These are phyloP conservation scores for Caenorhabditis zanzibari DNA, from an alignment of 2,888 invertebrate genomes.

Conservation along the genomic window DNA sequence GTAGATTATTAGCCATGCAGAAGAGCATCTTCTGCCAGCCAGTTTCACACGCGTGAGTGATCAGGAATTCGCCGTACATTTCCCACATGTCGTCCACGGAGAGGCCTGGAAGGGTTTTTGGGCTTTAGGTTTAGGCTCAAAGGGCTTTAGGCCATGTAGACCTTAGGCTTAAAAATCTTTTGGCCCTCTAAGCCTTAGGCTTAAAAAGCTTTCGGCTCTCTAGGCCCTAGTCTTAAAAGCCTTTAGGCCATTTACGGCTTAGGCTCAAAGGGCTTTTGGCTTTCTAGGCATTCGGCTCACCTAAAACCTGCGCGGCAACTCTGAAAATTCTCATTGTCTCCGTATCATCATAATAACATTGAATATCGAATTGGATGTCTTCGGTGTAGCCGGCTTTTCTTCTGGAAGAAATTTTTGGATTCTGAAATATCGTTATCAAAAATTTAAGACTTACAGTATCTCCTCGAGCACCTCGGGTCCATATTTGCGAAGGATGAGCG, in stretches of 20 bases:
- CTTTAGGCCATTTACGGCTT: too few relatives aligned
- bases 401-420: conserved; percentile 53
- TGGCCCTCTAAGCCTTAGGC: too few relatives aligned
- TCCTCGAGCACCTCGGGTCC: conserved; percentile 75
- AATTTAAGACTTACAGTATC: conserved; percentile 71
- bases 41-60: conserved; percentile 77
- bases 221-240: too few relatives aligned
- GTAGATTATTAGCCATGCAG: conserved; percentile 78
- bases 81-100: conserved; percentile 80
- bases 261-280: too few relatives aligned
- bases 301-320: conserved; percentile 74
- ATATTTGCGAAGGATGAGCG: conserved; percentile 73
- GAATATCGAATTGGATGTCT: conserved; percentile 74
- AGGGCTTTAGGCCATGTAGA: too few relatives aligned
- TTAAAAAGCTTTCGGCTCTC: too few relatives aligned
- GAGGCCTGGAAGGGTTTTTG: too few relatives aligned
- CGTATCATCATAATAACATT: conserved; percentile 78
- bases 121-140: too few relatives aligned
- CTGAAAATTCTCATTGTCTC: conserved; percentile 80
- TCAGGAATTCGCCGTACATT: conserved; percentile 78
- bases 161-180: too few relatives aligned
- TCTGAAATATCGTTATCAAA: neutral
- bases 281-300: too few relatives aligned
- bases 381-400: conserved; percentile 75
- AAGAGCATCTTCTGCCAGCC: conserved; percentile 80